A percentile compares a stretch with the other conserved stretches of the same genome.
These are phyloP conservation scores for Xyliphius kryptos DNA, from an alignment of 2,113 vertebrate genomes.

Conservation along the genomic window DNA sequence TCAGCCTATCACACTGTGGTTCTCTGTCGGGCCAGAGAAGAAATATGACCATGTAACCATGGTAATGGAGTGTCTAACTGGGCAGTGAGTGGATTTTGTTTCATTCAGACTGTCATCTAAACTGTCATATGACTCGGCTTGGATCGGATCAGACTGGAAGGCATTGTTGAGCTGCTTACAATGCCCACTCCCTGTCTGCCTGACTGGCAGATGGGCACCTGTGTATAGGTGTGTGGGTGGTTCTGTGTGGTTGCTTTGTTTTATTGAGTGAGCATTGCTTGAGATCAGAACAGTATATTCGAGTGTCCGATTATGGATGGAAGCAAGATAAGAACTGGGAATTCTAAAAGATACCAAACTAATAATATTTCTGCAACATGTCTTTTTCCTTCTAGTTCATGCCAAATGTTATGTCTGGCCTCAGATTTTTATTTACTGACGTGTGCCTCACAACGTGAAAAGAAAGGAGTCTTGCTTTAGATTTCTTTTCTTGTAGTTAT, in stretches of 20 bases:
- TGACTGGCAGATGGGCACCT: not conserved
- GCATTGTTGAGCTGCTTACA: conserved; percentile 33
- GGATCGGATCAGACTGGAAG: conserved; percentile 33
- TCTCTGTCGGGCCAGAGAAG: conserved; percentile 37
- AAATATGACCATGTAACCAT: conserved; percentile 26
- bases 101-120: conserved; percentile 36
- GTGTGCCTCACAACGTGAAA: conserved; percentile 26
- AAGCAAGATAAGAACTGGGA: conserved; percentile 6
- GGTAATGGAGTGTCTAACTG: conserved; percentile 27
- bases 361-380: conserved; percentile 19
- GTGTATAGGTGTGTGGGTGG: conserved; percentile 2
- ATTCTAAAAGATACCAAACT: conserved; percentile 31
- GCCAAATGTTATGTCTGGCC: conserved; percentile 1
- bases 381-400: conserved; percentile 6
- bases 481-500: not conserved
- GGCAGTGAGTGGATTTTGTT: conserved; percentile 30
- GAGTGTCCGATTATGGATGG: conserved; percentile 1
- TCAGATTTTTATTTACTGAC: conserved; percentile 22
- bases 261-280: not conserved
- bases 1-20: conserved; percentile 37
- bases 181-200: conserved; percentile 12
- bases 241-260: conserved; percentile 5
- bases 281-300: not conserved
- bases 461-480: conserved; percentile 21
- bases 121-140: conserved; percentile 36